phyloP scores from a whole-genome alignment of 1,140 invertebrate genomes.

The Cylas formicarius region DNA sequence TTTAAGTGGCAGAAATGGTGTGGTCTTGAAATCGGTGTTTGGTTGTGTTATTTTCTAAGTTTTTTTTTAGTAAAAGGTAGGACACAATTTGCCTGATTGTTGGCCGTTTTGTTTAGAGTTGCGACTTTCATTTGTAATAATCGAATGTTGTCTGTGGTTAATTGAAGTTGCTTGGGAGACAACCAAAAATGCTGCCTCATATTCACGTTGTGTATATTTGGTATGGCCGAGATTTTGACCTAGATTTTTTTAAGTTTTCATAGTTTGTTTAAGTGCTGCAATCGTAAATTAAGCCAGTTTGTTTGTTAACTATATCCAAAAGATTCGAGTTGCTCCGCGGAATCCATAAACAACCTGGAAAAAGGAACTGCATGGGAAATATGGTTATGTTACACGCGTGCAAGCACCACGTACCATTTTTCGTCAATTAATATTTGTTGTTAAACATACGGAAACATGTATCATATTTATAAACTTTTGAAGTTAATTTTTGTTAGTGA shows the following conservation, averaged over 20 bases:
- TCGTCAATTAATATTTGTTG: background rate
- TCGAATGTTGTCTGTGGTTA: background rate
- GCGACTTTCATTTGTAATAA: background rate
- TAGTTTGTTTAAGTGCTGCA: slow-evolving; percentile 16
- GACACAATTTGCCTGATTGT: slow-evolving; percentile 15
- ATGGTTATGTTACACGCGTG: slow-evolving; percentile 13
- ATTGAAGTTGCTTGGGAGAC: slow-evolving; percentile 16
- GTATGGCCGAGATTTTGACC: slow-evolving; percentile 40
- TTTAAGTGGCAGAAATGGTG: slow-evolving; percentile 39
- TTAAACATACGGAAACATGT: background rate
- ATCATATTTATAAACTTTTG: slow-evolving; percentile 11
- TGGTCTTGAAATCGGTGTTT: slow-evolving; percentile 31
- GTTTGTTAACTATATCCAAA: background rate
- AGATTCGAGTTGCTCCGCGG: background rate
- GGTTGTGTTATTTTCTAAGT: slow-evolving; percentile 20
- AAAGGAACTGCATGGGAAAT: slow-evolving; percentile 10
- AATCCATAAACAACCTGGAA: background rate
- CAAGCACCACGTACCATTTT: slow-evolving; percentile 3
- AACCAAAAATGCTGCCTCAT: slow-evolving; percentile 27
- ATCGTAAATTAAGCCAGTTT: slow-evolving; percentile 11
- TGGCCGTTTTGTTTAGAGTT: background rate
- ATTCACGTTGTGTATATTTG: slow-evolving; percentile 31
- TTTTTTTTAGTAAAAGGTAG: slow-evolving; percentile 28
- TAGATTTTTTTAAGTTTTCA: slow-evolving; percentile 35
- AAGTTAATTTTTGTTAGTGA: slow-evolving; percentile 2